phyloP scores from a whole-genome alignment of 2,888 invertebrate genomes.

The Dolichopus griseipennis region DNA sequence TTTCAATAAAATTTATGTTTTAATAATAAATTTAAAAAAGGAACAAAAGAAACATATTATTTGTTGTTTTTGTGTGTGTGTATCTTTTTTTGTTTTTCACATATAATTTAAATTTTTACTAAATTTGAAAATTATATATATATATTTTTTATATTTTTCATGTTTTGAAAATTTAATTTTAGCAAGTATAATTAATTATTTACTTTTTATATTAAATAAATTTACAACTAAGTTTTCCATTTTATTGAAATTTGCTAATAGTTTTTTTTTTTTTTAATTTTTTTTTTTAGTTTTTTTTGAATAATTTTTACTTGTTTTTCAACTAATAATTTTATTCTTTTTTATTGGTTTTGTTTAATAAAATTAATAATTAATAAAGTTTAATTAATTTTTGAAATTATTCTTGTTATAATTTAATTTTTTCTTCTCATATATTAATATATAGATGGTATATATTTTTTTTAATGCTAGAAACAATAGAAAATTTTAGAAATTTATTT shows the following conservation, averaged over 20 bases:
- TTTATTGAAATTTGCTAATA: background rate
- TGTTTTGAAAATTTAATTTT: background rate
- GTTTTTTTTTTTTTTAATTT: background rate
- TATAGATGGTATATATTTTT: background rate
- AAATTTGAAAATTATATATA: background rate
- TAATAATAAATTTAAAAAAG: conserved; percentile 4
- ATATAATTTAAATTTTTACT: background rate
- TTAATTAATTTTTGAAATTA: background rate
- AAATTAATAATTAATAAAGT: background rate
- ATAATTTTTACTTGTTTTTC: background rate
- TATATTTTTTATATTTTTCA: too few relatives aligned
- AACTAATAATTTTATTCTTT: background rate
- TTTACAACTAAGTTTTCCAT: background rate
- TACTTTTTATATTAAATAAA: background rate
- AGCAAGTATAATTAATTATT: background rate
- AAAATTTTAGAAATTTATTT: background rate
- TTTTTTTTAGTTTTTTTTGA: background rate
- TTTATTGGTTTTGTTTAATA: background rate
- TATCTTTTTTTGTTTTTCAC: background rate
- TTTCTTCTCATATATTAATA: background rate
- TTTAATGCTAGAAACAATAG: background rate
- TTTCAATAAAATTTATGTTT: background rate
- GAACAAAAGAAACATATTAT: background rate
- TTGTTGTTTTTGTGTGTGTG: background rate
- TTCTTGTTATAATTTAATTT: background rate